Conservation (phyloP, 2,888 invertebrate genomes). For the Dynastes grantii region DNA sequence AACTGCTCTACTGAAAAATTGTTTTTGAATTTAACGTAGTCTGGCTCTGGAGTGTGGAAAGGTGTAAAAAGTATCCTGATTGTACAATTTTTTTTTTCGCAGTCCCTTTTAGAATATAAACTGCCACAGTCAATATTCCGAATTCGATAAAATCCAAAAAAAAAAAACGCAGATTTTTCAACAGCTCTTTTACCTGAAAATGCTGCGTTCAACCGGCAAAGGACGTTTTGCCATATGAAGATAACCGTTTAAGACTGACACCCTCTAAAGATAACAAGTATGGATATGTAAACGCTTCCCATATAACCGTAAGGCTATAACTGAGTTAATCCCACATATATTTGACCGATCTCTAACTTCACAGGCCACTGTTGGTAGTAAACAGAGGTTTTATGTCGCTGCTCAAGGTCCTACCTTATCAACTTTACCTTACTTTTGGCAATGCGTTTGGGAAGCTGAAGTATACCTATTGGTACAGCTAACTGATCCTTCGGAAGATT, state of each 20-base stretch:
- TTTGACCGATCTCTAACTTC: constrained; percentile 48
- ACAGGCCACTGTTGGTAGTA: constrained; percentile 87
- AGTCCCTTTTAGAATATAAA: constrained; percentile 80
- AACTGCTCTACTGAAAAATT: too few species aligned
- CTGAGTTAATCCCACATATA: not conserved
- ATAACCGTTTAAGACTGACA: constrained; percentile 88
- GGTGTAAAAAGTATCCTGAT: too few species aligned
- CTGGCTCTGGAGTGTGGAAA: too few species aligned
- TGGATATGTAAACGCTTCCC: constrained; percentile 95
- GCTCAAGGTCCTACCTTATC: constrained; percentile 79
- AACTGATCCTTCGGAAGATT: constrained; percentile 74
- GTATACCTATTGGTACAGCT: constrained; percentile 87
- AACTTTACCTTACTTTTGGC: constrained; percentile 83
- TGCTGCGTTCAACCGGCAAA: constrained; percentile 72
- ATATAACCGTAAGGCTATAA: constrained; percentile 80
- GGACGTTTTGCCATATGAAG: constrained; percentile 91
- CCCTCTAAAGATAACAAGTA: constrained; percentile 87
- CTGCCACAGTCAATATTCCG: constrained; percentile 83
- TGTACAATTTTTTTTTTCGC: constrained; percentile 22
- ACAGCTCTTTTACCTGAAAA: constrained; percentile 85
- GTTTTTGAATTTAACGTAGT: too few species aligned
- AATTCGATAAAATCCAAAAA: constrained; percentile 91
- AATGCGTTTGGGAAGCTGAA: constrained; percentile 92
- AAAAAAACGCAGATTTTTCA: constrained; percentile 79
- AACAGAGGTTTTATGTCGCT: constrained; percentile 89